These are phyloP conservation scores for Synanthedon vespiformis DNA, from an alignment of 2,888 invertebrate genomes.

Conservation along the genomic window DNA sequence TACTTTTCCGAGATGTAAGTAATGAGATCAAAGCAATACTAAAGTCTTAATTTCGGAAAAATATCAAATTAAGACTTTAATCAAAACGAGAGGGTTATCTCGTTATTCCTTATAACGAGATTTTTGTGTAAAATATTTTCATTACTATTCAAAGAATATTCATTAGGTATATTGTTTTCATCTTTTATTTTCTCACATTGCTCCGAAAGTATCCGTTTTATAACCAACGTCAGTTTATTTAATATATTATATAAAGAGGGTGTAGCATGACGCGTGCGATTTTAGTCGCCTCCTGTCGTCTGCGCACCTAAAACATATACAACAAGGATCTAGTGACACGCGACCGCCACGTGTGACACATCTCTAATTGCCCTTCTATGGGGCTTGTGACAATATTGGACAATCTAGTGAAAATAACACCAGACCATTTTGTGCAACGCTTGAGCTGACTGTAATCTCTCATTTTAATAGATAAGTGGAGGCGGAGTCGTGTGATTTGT, in stretches of 20 bases:
- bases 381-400: constrained; percentile 66
- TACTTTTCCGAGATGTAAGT: too few species aligned
- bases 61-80: too few species aligned
- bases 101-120: too few species aligned
- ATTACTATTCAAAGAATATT: too few species aligned
- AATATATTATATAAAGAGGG: constrained; percentile 17
- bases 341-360: constrained; percentile 59
- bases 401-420: constrained; percentile 69
- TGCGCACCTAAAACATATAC: constrained; percentile 8
- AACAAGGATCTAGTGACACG: constrained; percentile 33
- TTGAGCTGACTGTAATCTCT: constrained; percentile 61
- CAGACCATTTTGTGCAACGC: constrained; percentile 39
- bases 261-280: constrained; percentile 18
- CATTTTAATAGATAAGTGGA: constrained; percentile 69
- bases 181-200: too few species aligned
- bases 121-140: too few species aligned
- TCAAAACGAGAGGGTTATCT: too few species aligned
- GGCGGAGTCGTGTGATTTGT: constrained; percentile 63
- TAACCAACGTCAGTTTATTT: too few species aligned
- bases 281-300: constrained; percentile 24
- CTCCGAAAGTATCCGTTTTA: background rate
- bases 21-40: too few species aligned
- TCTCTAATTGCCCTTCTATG: constrained; percentile 65
- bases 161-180: too few species aligned
- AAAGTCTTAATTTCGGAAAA: too few species aligned